These are phyloP conservation scores for Leptodactylus fallax DNA, from an alignment of 2,797 vertebrate genomes.

Conservation along the genomic window DNA sequence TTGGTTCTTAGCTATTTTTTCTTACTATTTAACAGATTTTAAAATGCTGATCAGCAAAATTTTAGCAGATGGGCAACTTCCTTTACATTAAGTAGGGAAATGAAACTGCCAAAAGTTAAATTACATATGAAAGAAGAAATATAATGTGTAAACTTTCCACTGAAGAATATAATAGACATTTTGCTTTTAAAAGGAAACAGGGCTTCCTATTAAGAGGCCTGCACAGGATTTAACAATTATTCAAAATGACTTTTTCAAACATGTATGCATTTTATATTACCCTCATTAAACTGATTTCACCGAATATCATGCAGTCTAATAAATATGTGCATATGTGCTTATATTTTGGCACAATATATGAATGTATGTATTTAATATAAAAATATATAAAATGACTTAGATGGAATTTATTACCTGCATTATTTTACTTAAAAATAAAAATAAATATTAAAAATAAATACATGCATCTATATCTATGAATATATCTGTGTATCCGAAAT, in stretches of 20 bases:
- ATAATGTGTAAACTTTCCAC: conserved; percentile 55
- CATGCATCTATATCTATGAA: not conserved
- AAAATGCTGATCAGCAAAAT: conserved; percentile 35
- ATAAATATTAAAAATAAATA: not conserved
- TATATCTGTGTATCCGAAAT: not conserved
- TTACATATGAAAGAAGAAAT: conserved; percentile 58
- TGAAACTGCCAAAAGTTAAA: conserved; percentile 59
- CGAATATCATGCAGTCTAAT: conserved; percentile 15
- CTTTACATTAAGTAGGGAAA: conserved; percentile 51
- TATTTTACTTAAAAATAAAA: conserved; percentile 6
- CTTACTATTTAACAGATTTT: conserved; percentile 20
- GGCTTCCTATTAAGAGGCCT: conserved; percentile 59
- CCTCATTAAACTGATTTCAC: conserved; percentile 50
- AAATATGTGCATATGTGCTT: conserved; percentile 2
- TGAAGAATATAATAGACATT: conserved; percentile 46
- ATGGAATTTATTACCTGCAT: not conserved
- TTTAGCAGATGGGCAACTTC: conserved; percentile 48
- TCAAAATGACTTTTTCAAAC: conserved; percentile 54
- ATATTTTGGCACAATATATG: conserved; percentile 17
- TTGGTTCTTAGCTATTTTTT: not conserved
- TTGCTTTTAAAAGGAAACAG: conserved; percentile 61
- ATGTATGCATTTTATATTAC: conserved; percentile 54
- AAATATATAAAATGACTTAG: conserved; percentile 5
- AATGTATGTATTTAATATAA: not conserved
- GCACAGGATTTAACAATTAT: conserved; percentile 63